A percentile compares a stretch with the other conserved stretches of the same genome.
Conservation (phyloP, 2,888 invertebrate genomes). For the Amblyjoppa proteus region DNA sequence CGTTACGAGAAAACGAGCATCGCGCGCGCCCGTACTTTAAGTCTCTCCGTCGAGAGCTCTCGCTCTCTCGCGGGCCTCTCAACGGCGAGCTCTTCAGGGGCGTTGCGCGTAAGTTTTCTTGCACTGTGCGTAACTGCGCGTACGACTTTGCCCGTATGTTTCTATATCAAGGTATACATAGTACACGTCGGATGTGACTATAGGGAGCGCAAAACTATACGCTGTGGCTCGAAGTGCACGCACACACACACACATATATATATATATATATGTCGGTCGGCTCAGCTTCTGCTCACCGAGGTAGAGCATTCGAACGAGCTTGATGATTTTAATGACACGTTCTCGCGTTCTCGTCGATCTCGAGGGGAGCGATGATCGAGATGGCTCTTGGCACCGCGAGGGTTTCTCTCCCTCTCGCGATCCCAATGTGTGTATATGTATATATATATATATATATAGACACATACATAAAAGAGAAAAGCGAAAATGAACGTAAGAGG, state of each 20-base stretch:
- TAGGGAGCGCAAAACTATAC: neutral
- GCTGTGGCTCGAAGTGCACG: neutral
- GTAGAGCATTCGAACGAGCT: slow-evolving; percentile 52
- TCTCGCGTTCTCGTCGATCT: slow-evolving; percentile 65
- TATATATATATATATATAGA: neutral
- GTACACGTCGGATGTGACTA: neutral
- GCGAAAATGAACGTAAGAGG: slow-evolving; percentile 8
- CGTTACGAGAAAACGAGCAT: slow-evolving; percentile 22
- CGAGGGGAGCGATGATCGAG: slow-evolving; percentile 45
- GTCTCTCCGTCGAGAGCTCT: slow-evolving; percentile 5
- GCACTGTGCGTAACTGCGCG: neutral
- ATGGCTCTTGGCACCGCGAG: slow-evolving; percentile 18
- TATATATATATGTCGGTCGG: neutral
- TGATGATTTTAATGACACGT: slow-evolving; percentile 68
- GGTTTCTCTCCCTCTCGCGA: neutral
- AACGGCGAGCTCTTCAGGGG: slow-evolving; percentile 47
- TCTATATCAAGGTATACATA: neutral
- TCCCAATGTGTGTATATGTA: neutral
- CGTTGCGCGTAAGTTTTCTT: slow-evolving; percentile 50
- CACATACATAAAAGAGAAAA: slow-evolving; percentile 17
- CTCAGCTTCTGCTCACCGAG: slow-evolving; percentile 6
- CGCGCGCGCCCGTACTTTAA: slow-evolving; percentile 7
- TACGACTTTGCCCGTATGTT: neutral
- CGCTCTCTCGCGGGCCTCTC: slow-evolving; percentile 12
- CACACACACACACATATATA: neutral